Conservation (phyloP, 2,888 invertebrate genomes). For the Cyaniris semiargus region DNA sequence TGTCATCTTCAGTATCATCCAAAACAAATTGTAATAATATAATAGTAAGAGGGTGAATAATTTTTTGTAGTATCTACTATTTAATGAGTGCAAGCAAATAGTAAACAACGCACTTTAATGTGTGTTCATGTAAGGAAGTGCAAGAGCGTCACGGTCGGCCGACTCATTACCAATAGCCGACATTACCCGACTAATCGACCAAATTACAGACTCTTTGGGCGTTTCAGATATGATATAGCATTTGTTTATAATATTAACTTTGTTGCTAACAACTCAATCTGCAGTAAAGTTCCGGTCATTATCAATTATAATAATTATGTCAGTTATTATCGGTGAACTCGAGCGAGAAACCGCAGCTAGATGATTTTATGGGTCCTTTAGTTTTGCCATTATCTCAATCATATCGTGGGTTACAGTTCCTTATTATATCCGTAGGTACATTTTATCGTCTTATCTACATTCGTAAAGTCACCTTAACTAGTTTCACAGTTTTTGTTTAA, state of each 20-base stretch:
- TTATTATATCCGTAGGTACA: background rate
- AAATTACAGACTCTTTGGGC: constrained; percentile 8
- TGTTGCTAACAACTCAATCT: background rate
- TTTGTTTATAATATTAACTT: background rate
- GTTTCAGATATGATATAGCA: constrained; percentile 1
- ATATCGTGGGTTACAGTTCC: background rate
- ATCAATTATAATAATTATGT: background rate
- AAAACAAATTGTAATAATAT: too few species aligned
- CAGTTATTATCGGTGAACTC: background rate
- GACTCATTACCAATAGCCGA: constrained; percentile 4
- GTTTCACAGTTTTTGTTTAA: too few species aligned
- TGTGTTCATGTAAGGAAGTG: constrained; percentile 37
- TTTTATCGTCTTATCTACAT: background rate
- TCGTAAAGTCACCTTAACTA: background rate
- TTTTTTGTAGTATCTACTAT: background rate
- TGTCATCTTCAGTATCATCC: too few species aligned
- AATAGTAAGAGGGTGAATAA: too few species aligned
- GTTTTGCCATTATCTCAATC: background rate
- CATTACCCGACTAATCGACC: constrained; percentile 8
- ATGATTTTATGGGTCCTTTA: background rate
- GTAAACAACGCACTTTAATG: constrained; percentile 1
- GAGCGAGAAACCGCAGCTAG: background rate
- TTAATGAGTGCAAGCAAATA: background rate
- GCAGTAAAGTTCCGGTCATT: background rate
- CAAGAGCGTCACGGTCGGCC: constrained; percentile 2